Evolutionary conservation across 2,888 invertebrate genomes (phyloP), one percentile per base, ranked within the genome.

Genomic region (Stegophylla sp.): DNA sequence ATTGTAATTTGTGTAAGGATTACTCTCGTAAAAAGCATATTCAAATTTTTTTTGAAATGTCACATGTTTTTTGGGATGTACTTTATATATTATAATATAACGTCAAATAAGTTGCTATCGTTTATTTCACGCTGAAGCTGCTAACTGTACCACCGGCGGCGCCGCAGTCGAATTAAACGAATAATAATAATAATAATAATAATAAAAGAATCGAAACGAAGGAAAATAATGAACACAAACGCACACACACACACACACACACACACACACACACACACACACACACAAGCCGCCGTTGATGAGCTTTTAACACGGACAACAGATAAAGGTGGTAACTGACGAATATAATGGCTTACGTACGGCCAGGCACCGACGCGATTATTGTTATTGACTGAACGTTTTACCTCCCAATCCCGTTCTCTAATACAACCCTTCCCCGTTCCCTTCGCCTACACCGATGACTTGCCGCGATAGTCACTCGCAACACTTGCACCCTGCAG

Each of bases 291-390:
- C n/a, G 81, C 45, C 17, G 73, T 74, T 72, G 81, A 79, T 79
- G 79, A 71, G 79, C 69, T 79, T 79, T 71, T 59, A 71, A 79
- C 79, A 79, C 79, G 79, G 79, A 79, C 45, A 51, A 41, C 79
- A 71, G 71, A 69, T 79, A 79, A 79, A 71, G 77, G 77, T 59
- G 53, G 76, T 43, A 45, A 67, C 74, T 63, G 74, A 63, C 74
- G 77, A 67, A 77, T 67, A 59, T 77, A 76, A 76, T 76, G 64
- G 64, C n/a, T 66, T 66, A 48, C 28, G 48, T 69, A 69, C 77
- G 59, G 45, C 77, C 59, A 69, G 77, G 77, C 67, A 69, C 77
- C 67, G 77, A 17, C 67, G 59, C 69, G 77, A 69, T 77, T 77
- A 77, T 77, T 77, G 20, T 77, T 75, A 61, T 77, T 61, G 77